phyloP scores from a whole-genome alignment of 2,797 vertebrate genomes.

The Sardinella longiceps region DNA sequence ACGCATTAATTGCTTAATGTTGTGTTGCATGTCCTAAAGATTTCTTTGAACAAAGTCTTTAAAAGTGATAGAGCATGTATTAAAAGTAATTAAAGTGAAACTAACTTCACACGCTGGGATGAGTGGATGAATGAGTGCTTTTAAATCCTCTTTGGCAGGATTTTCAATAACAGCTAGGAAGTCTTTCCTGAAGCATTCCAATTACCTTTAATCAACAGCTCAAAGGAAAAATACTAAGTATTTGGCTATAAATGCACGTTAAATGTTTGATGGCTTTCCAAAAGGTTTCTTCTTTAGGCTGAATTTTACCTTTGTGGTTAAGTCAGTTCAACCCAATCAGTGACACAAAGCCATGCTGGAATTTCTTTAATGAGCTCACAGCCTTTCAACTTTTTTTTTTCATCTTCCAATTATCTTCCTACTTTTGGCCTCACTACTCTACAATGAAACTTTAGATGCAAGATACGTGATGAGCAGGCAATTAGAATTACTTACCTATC shows the following conservation, averaged over 20 bases:
- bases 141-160: slow-evolving; percentile 20
- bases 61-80: slow-evolving; percentile 1
- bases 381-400: not conserved
- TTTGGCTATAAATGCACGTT: slow-evolving; percentile 36
- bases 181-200: slow-evolving; percentile 20
- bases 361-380: slow-evolving; percentile 4
- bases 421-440: not conserved
- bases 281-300: slow-evolving; percentile 31
- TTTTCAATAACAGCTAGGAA: not conserved
- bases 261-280: slow-evolving; percentile 46
- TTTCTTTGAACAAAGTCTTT: not conserved
- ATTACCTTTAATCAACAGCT: slow-evolving; percentile 36
- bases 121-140: not conserved
- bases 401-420: not conserved
- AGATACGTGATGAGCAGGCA: slow-evolving; percentile 15
- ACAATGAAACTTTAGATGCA: not conserved
- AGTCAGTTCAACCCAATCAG: not conserved
- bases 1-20: not conserved
- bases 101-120: not conserved
- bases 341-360: slow-evolving; percentile 9
- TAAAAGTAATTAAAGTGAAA: slow-evolving; percentile 19
- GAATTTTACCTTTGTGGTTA: not conserved
- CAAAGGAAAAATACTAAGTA: slow-evolving; percentile 29
- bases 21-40: not conserved
- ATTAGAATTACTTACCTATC: slow-evolving; percentile 65